Evolutionary conservation across 2,113 vertebrate species (phyloP).

Genomic region (Chamaea fasciata): DNA sequence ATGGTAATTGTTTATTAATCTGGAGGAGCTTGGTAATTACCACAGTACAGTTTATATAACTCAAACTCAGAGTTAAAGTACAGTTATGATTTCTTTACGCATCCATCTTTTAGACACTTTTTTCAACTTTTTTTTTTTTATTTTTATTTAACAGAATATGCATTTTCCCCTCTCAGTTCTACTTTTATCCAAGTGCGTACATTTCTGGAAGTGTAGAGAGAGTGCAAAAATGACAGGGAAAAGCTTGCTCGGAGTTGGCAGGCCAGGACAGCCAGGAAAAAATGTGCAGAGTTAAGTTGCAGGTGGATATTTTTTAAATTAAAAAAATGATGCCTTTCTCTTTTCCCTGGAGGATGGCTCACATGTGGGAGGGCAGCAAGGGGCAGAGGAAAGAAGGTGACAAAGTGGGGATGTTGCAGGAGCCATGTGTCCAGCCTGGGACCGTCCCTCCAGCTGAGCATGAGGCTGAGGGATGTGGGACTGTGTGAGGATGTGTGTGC

Average conservation of each 20-base stretch:
- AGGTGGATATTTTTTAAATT: not conserved
- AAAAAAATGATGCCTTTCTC: not conserved
- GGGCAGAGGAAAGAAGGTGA: not conserved
- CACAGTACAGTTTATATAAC: constrained; percentile 33
- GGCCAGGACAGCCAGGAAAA: constrained; percentile 14
- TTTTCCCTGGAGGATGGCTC: not conserved
- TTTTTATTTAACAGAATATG: constrained; percentile 37
- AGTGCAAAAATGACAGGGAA: constrained; percentile 48
- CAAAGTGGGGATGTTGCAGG: not conserved
- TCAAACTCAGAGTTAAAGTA: not conserved
- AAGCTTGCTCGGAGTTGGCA: constrained; percentile 30
- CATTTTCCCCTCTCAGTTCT: constrained; percentile 44
- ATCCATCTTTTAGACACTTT: constrained; percentile 30
- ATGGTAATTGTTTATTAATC: constrained; percentile 65
- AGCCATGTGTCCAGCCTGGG: not conserved
- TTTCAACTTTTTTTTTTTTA: not conserved
- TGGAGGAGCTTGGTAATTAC: constrained; percentile 47
- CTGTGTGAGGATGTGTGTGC: fast-evolving
- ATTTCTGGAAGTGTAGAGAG: constrained; percentile 56
- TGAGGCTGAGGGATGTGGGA: not conserved
- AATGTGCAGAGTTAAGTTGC: constrained; percentile 10
- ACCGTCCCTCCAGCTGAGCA: fast-evolving
- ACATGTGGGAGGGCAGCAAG: not conserved
- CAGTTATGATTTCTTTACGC: not conserved
- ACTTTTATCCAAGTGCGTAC: constrained; percentile 47